These are phyloP conservation scores for Aselliscus stoliczkanus DNA, from an alignment of 2,797 vertebrate species.

Conservation along the genomic window DNA sequence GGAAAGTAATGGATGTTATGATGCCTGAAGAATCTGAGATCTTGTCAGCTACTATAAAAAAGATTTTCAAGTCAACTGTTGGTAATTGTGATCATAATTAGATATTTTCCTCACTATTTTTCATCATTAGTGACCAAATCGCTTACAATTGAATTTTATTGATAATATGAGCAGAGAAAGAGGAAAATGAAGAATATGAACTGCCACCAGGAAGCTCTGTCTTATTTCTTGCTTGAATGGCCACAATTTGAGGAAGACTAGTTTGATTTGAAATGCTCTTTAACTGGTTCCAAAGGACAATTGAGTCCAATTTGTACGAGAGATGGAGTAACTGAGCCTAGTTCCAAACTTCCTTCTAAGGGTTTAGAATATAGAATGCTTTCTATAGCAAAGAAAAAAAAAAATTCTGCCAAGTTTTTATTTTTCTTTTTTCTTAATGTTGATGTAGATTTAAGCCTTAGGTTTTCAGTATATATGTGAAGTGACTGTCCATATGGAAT, in stretches of 20 bases:
- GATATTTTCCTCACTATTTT: background rate
- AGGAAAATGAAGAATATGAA: background rate
- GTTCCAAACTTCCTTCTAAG: conserved; percentile 31
- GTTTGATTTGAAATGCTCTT: background rate
- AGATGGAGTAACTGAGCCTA: background rate
- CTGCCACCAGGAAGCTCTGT: background rate
- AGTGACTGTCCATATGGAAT: conserved; percentile 22
- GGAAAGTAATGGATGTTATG: background rate
- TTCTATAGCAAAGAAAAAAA: conserved; percentile 14
- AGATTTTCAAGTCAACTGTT: background rate
- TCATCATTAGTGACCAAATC: background rate
- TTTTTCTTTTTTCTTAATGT: conserved; percentile 2
- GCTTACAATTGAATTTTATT: background rate
- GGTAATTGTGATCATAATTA: background rate
- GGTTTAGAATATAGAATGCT: conserved; percentile 36
- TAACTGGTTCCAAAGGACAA: background rate
- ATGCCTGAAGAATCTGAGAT: background rate
- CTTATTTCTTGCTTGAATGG: background rate
- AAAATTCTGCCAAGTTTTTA: background rate
- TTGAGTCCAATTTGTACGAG: background rate
- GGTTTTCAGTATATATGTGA: conserved; percentile 47
- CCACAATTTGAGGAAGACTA: background rate
- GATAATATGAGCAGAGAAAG: background rate
- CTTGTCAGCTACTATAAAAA: conserved; percentile 2
- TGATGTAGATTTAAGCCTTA: conserved; percentile 55